Evolutionary conservation across 2,113 vertebrate species (phyloP).

Genomic region (Siniperca knerii): DNA sequence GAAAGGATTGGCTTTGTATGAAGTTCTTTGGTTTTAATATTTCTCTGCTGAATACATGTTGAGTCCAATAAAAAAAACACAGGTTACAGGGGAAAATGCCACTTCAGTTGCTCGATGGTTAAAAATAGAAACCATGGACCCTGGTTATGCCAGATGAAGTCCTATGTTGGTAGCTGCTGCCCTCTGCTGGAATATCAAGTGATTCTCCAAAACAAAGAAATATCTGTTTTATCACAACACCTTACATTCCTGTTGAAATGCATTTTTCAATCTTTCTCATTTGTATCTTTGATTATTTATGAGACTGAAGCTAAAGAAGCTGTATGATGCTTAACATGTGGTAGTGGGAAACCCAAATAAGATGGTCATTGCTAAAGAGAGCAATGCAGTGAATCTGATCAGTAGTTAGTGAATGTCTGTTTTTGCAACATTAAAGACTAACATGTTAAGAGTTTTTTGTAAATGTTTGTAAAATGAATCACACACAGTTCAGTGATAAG

Average conservation of each 20-base stretch:
- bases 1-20: background rate
- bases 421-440: background rate
- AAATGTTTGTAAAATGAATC: background rate
- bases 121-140: constrained; percentile 11
- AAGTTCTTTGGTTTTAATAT: background rate
- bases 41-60: background rate
- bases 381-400: background rate
- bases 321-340: background rate
- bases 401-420: background rate
- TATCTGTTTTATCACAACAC: background rate
- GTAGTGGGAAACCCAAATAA: background rate
- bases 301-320: background rate
- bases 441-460: background rate
- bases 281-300: background rate
- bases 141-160: background rate
- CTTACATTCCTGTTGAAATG: background rate
- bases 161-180: constrained; percentile 62
- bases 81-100: constrained; percentile 1
- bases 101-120: background rate
- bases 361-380: no score
- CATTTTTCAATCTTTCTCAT: background rate
- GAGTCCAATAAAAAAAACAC: background rate
- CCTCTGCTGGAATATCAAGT: constrained; percentile 61
- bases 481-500: no score
- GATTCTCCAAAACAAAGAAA: background rate